Conservation (phyloP, 2,888 invertebrate genomes). For the Hartigia nigra region DNA sequence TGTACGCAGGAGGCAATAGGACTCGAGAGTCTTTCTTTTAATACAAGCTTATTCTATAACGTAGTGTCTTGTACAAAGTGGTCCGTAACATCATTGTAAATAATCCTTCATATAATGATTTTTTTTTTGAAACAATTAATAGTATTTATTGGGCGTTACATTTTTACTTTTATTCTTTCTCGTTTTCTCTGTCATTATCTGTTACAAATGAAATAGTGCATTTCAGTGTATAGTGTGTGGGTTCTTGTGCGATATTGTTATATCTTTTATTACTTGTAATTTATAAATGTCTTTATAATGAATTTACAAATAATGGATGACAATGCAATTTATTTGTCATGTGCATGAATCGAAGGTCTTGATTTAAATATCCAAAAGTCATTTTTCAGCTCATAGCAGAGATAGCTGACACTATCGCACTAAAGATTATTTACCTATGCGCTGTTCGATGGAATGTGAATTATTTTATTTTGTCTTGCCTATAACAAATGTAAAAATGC, state of each 20-base stretch:
- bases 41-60: not conserved
- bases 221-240: too few relatives aligned
- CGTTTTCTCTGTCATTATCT: not conserved
- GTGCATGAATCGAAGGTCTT: not conserved
- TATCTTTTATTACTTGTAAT: not conserved
- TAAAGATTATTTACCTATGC: not conserved
- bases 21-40: not conserved
- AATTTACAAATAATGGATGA: not conserved
- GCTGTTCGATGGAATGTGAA: not conserved
- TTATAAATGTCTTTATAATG: not conserved
- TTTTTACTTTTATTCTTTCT: not conserved
- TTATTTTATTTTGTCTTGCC: not conserved
- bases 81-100: not conserved
- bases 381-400: not conserved
- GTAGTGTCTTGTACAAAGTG: not conserved
- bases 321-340: not conserved
- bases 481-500: not conserved
- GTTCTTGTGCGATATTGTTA: not conserved
- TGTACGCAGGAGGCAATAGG: not conserved
- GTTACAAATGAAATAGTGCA: not conserved
- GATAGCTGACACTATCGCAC: not conserved
- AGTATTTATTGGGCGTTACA: not conserved
- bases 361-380: not conserved
- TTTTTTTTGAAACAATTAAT: not conserved
- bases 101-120: not conserved